Base-by-base conservation (phyloP, 2,797 vertebrate species). In the Notolepis coatsorum region DNA sequence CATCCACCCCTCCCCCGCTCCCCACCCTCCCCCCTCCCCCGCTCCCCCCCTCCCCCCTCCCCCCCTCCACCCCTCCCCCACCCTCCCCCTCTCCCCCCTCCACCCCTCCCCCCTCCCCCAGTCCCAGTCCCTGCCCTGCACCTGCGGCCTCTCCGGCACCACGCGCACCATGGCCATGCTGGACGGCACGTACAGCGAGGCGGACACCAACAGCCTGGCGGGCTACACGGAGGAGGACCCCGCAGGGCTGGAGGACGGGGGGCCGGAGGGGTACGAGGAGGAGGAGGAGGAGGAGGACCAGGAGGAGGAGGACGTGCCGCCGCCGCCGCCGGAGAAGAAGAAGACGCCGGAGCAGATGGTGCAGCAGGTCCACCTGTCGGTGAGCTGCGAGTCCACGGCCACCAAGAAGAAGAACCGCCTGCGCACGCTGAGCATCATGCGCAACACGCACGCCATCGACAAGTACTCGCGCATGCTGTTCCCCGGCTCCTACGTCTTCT, bases 391-490 rank as follows among this genome's bases (percentile, higher is more conserved):
- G 60, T 92, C 94, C 18, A 93, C 84, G 15, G 84, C 91, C 54
- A 93, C 93, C 21, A 95, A 95, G 79, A 99, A 95, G 75, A 99
- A 96, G 90, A 92, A 92, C 58, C 92, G 88, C 46, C 56, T 92
- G 1, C 82, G 95, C 12, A 89, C 92, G 39, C 90, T 95, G 17
- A 93, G 91, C 65, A 94, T 98, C 76, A 95, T 97, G 61, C 93
- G 96, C 87, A 97, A 98, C 84, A 97, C 95, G 3, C 97, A 99
- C 0, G 88, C 94, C 53, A 98, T 98, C 18, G 97, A 98, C 84
- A 98, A 96, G 71, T 98, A 98, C 81, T 99, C 96, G 28, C 93
- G 96, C 73, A 80, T 96, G 90, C 94, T 99, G 81, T 99, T 99
- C 65, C 97, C 97, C n/a, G 96, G 95, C 42, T 95, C 94, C 0